These are phyloP conservation scores for Arvicola amphibius DNA, from an alignment of 2,797 vertebrate genomes.

Conservation along the genomic window DNA sequence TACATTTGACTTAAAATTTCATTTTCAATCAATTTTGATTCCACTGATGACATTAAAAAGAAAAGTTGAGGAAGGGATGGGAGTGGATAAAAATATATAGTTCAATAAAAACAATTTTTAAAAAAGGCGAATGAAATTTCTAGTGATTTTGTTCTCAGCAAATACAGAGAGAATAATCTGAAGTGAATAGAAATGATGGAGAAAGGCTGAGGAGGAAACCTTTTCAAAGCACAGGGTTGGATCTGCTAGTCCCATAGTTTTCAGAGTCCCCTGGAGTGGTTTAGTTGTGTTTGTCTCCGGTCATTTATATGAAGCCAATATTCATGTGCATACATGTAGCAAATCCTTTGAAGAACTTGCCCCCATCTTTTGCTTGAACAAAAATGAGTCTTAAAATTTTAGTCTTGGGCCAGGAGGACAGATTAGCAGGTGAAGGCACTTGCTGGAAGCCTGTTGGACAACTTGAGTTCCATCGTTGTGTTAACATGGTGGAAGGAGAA, in stretches of 20 bases:
- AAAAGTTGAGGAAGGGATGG: slow-evolving; percentile 14
- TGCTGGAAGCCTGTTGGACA: not conserved
- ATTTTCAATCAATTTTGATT: slow-evolving; percentile 28
- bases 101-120: too few species aligned
- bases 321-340: not conserved
- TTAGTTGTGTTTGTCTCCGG: not conserved
- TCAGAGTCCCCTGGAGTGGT: slow-evolving; percentile 9
- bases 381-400: not conserved
- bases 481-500: not conserved
- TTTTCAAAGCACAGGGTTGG: slow-evolving; percentile 12
- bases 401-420: not conserved
- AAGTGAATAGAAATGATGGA: slow-evolving; percentile 67
- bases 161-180: slow-evolving; percentile 71
- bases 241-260: not conserved
- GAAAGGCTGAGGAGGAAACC: slow-evolving; percentile 64
- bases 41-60: not conserved
- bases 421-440: not conserved
- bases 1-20: slow-evolving; percentile 25
- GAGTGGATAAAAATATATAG: too few species aligned
- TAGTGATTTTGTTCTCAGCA: slow-evolving; percentile 62
- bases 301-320: not conserved
- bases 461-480: not conserved
- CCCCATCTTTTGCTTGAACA: not conserved
- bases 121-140: slow-evolving; percentile 44
- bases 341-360: slow-evolving; percentile 8